phyloP scores from a whole-genome alignment of 35 echinoderm and acorn worm species.

The Lytechinus variegatus region DNA sequence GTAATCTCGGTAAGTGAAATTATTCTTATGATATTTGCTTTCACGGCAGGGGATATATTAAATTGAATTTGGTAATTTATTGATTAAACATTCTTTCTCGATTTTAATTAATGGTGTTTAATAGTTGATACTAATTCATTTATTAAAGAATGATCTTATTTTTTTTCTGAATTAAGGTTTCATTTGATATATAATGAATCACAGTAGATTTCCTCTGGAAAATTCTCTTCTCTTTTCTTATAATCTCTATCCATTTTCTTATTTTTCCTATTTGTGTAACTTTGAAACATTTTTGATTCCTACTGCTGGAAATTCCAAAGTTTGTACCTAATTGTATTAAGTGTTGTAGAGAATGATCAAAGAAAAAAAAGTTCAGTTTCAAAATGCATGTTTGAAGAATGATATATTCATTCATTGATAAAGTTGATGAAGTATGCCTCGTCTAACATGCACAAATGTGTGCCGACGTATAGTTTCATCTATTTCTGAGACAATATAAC shows the following conservation, averaged over 20 bases:
- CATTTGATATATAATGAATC: neutral
- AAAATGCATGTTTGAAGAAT: neutral
- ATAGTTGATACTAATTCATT: neutral
- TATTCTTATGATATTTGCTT: neutral
- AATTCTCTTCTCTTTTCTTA: neutral
- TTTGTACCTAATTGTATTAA: no score
- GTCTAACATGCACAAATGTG: no score
- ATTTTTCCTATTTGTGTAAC: neutral
- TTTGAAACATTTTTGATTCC: neutral
- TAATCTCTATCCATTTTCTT: neutral
- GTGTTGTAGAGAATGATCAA: no score
- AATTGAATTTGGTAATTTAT: no score
- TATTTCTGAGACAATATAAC: no score
- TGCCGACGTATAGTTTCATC: no score
- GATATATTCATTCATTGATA: neutral
- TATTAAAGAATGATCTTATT: neutral
- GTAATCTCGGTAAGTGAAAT: neutral
- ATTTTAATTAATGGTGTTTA: neutral
- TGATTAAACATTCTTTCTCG: neutral
- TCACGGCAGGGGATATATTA: neutral
- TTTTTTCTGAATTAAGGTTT: neutral
- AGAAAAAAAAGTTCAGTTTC: no score
- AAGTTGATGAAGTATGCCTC: neutral
- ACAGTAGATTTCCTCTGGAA: neutral
- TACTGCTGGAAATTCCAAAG: neutral